Conservation (phyloP, 1,140 invertebrate species). For the Venustaconcha ellipsiformis region DNA sequence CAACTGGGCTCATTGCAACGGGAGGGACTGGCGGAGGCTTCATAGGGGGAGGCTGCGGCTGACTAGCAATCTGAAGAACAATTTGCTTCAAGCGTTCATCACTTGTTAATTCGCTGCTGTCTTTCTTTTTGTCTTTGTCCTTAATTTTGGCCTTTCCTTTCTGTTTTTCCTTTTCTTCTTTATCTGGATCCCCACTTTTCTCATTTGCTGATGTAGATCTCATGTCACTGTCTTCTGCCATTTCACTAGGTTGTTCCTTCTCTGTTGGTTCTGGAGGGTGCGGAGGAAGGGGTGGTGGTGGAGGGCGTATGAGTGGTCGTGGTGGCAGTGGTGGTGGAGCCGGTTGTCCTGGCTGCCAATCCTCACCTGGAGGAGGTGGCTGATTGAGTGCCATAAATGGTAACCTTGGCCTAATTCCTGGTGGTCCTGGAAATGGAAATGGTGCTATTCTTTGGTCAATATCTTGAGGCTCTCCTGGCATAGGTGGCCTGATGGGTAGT, state of each 20-base stretch:
- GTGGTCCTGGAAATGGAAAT: not conserved
- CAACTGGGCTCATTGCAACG: not conserved
- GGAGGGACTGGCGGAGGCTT: slow-evolving; percentile 18
- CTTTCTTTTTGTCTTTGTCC: slow-evolving; percentile 33
- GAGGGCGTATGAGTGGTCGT: slow-evolving; percentile 3
- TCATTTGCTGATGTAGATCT: not conserved
- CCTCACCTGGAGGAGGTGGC: slow-evolving; percentile 27
- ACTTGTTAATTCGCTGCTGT: slow-evolving; percentile 20
- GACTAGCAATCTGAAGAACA: slow-evolving; percentile 23
- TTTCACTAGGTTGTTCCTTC: slow-evolving; percentile 10
- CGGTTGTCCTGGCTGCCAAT: slow-evolving; percentile 18
- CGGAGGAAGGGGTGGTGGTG: slow-evolving; percentile 16
- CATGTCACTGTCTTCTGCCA: slow-evolving; percentile 1
- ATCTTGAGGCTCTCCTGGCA: not conserved
- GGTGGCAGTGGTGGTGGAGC: slow-evolving; percentile 13
- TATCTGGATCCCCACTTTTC: slow-evolving; percentile 1
- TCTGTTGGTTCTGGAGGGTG: slow-evolving; percentile 13
- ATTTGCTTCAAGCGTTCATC: slow-evolving; percentile 30
- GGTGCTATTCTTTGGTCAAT: slow-evolving; percentile 17
- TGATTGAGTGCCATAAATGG: not conserved
- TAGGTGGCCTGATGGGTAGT: not conserved
- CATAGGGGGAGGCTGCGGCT: slow-evolving; percentile 10
- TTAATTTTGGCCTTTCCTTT: slow-evolving; percentile 29
- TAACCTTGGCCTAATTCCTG: not conserved
- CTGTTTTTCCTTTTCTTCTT: slow-evolving; percentile 20